Evolutionary conservation across 2,113 vertebrate genomes (phyloP).

Genomic region (Quiscalus mexicanus): DNA sequence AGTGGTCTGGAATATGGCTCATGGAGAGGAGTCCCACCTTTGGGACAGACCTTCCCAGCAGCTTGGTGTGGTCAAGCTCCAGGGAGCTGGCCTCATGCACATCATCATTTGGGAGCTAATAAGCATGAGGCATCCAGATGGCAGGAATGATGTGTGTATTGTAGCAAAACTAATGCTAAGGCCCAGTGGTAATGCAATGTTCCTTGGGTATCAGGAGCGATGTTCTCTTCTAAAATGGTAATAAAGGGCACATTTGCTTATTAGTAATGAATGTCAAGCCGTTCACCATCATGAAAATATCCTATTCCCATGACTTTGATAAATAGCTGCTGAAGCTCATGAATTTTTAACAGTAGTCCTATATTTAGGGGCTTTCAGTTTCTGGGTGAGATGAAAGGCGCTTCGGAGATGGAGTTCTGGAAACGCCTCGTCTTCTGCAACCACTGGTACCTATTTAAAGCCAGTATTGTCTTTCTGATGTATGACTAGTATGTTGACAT

Average conservation of each 20-base stretch:
- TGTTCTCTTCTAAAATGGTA: slow-evolving; percentile 23
- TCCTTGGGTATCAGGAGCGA: background rate
- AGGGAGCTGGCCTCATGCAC: background rate
- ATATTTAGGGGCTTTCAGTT: slow-evolving; percentile 77
- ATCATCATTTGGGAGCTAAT: background rate
- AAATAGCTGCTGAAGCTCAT: slow-evolving; percentile 65
- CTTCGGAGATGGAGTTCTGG: slow-evolving; percentile 46
- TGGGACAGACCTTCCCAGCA: background rate
- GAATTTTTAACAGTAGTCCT: slow-evolving; percentile 76
- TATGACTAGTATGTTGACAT: slow-evolving; percentile 21
- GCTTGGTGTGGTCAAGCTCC: accelerated
- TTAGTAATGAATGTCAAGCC: slow-evolving; percentile 67
- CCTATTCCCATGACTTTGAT: slow-evolving; percentile 69
- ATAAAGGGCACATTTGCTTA: slow-evolving; percentile 61
- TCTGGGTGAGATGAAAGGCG: slow-evolving; percentile 67
- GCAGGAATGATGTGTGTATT: background rate
- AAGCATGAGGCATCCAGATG: background rate
- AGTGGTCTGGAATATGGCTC: accelerated
- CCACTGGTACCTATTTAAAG: slow-evolving; percentile 66
- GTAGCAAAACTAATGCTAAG: background rate
- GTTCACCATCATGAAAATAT: slow-evolving; percentile 62
- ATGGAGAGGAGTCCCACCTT: background rate
- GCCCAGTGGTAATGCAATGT: background rate
- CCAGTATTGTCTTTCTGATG: slow-evolving; percentile 46
- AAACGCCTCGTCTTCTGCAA: slow-evolving; percentile 34